These are phyloP conservation scores for Ametastegia equiseti DNA, from an alignment of 2,888 invertebrate species.

Conservation along the genomic window DNA sequence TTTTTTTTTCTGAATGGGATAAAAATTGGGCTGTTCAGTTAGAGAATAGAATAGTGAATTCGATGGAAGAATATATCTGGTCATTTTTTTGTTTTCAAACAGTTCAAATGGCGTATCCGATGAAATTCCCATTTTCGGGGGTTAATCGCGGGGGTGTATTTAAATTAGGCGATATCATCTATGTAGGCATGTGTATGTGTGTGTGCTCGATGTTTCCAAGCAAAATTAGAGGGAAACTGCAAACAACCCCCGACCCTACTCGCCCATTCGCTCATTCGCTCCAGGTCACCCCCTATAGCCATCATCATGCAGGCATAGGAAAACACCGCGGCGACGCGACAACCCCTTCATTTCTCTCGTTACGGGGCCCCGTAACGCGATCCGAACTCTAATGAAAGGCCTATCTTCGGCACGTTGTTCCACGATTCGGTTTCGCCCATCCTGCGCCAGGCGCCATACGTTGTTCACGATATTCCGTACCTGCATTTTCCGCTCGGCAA, in stretches of 20 bases:
- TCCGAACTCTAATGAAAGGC: conserved; percentile 70
- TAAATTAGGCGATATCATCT: conserved; percentile 71
- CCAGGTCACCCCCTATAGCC: background rate
- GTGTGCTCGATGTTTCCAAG: conserved; percentile 67
- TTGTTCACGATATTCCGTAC: background rate
- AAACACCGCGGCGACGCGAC: conserved; percentile 59
- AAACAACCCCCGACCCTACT: conserved; percentile 68
- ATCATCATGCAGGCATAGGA: background rate
- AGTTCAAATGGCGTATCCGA: background rate
- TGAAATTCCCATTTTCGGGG: conserved; percentile 53
- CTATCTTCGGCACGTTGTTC: conserved; percentile 62
- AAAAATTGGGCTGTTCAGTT: conserved; percentile 7
- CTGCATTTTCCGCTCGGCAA: background rate
- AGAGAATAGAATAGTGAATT: background rate
- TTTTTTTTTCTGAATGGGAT: too few relatives aligned
- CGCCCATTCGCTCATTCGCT: too few relatives aligned
- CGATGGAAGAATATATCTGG: too few relatives aligned
- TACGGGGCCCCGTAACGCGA: conserved; percentile 70
- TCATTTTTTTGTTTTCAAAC: background rate
- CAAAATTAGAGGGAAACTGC: conserved; percentile 72
- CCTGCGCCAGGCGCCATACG: too few relatives aligned
- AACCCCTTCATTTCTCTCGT: conserved; percentile 72
- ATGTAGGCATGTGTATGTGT: conserved; percentile 56
- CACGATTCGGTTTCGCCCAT: conserved; percentile 44
- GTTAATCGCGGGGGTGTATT: conserved; percentile 59